Conservation (phyloP, 2,888 invertebrate species). For the Lydus trimaculatus region DNA sequence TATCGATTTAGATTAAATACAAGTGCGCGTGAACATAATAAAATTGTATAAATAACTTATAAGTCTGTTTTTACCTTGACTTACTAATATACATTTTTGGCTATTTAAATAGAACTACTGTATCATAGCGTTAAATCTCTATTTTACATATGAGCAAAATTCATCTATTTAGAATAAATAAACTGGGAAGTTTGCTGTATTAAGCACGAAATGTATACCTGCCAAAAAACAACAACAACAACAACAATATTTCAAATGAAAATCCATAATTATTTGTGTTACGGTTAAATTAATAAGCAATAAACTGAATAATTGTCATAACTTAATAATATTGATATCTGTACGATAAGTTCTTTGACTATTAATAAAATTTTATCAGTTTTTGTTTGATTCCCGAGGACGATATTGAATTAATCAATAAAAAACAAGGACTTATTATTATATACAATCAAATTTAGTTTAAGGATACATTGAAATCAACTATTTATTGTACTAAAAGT, state of each 20-base stretch:
- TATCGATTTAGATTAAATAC: conserved; percentile 33
- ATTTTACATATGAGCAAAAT: neutral
- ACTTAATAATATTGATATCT: neutral
- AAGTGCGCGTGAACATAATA: conserved; percentile 34
- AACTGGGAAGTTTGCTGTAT: neutral
- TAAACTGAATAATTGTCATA: too few relatives aligned
- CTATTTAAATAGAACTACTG: conserved; percentile 18
- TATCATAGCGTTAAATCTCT: conserved; percentile 18
- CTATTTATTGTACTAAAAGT: neutral
- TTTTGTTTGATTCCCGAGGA: neutral
- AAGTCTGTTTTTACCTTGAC: conserved; percentile 32
- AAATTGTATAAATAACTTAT: conserved; percentile 32
- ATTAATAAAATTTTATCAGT: neutral
- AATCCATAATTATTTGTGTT: neutral
- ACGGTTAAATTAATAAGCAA: too few relatives aligned
- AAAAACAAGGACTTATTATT: neutral
- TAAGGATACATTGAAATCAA: neutral
- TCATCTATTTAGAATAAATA: neutral
- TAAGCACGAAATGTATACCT: neutral
- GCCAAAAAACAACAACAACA: neutral
- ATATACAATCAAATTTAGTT: neutral
- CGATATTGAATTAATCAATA: neutral
- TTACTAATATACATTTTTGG: conserved; percentile 31
- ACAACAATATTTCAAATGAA: neutral
- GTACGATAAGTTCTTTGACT: neutral